phyloP scores from a whole-genome alignment of 2,797 vertebrate genomes.

The Monodelphis domestica region DNA sequence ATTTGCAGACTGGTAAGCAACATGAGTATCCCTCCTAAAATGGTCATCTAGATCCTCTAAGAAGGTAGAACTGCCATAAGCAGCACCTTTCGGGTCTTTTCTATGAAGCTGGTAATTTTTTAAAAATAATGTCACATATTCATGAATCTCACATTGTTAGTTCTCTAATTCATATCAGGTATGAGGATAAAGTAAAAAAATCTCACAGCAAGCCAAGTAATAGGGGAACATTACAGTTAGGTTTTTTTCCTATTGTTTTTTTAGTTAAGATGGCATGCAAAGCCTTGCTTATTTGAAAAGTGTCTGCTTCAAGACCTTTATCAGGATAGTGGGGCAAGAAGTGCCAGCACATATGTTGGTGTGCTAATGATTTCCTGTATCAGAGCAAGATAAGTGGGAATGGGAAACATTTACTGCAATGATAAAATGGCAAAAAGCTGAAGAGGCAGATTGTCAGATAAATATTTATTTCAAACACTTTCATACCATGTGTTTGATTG shows the following conservation, averaged over 20 bases:
- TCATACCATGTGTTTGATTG: background rate
- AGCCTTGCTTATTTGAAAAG: background rate
- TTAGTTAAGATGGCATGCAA: background rate
- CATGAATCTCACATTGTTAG: too few species aligned
- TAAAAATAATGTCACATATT: too few species aligned
- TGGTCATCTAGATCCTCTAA: background rate
- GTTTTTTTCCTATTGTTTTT: background rate
- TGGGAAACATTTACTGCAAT: background rate
- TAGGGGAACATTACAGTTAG: background rate
- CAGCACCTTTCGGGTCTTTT: too few species aligned
- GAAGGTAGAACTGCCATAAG: too few species aligned
- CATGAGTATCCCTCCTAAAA: background rate
- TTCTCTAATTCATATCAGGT: too few species aligned
- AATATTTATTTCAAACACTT: background rate
- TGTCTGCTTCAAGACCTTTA: background rate
- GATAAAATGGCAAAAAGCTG: background rate
- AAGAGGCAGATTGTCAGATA: background rate
- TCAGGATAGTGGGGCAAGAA: background rate
- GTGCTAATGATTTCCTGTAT: background rate
- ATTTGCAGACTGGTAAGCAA: background rate
- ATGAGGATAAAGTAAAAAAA: background rate
- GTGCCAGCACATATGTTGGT: background rate
- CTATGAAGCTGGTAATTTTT: too few species aligned
- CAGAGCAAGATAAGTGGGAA: background rate
- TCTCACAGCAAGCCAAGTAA: background rate